phyloP scores from a whole-genome alignment of 2,113 vertebrate species.

The Polypterus bichir region DNA sequence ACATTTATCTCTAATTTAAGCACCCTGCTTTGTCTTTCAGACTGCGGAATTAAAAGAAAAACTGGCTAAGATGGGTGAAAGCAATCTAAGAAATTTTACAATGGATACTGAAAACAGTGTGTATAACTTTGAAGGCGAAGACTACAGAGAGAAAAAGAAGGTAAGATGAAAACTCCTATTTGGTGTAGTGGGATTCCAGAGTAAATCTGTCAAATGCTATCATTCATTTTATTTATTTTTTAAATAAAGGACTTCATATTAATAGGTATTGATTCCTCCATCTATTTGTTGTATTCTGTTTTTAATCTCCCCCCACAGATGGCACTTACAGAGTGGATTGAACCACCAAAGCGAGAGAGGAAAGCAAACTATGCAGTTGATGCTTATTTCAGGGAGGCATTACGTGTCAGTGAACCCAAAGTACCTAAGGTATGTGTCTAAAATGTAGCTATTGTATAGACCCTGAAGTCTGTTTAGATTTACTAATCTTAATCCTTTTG shows the following conservation, averaged over 20 bases:
- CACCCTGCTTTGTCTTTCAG: conserved; percentile 33
- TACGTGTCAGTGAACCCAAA: conserved; percentile 95
- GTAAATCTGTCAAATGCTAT: not conserved
- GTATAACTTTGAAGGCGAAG: conserved; percentile 96
- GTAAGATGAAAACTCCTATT: conserved; percentile 33
- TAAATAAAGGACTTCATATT: not conserved
- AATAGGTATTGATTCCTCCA: too few relatives aligned
- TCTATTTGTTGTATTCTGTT: not conserved
- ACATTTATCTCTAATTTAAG: not conserved
- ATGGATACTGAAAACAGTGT: conserved; percentile 94
- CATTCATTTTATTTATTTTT: conserved; percentile 6
- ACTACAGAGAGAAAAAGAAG: conserved; percentile 98
- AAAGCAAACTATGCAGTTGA: conserved; percentile 98
- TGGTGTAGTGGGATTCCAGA: not conserved
- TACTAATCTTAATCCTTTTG: not conserved
- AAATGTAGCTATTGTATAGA: not conserved
- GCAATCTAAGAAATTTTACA: conserved; percentile 88
- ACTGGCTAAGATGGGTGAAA: conserved; percentile 81
- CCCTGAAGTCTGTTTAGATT: not conserved
- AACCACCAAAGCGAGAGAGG: conserved; percentile 90
- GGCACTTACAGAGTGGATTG: conserved; percentile 93
- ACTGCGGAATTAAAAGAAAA: conserved; percentile 94
- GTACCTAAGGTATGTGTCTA: conserved; percentile 73
- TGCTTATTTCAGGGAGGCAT: conserved; percentile 92
- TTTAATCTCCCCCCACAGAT: conserved; percentile 43